phyloP scores from a whole-genome alignment of 1,140 invertebrate genomes.

The Drosophila nigrodunni region DNA sequence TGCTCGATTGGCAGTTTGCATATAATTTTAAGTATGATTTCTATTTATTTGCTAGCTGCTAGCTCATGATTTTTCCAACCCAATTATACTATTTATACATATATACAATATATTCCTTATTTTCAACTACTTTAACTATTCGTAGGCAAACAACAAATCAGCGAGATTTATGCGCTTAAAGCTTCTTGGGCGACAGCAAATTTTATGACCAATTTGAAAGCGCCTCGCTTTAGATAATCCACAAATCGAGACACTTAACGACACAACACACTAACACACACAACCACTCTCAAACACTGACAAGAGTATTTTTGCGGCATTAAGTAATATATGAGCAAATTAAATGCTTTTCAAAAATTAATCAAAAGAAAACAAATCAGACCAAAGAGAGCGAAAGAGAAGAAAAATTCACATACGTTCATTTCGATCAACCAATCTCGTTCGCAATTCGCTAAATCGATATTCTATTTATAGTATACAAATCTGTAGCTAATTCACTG shows the following conservation, averaged over 20 bases:
- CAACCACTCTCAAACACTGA: conserved; percentile 38
- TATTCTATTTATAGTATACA: conserved; percentile 16
- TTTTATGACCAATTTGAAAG: conserved; percentile 25
- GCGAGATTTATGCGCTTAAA: conserved; percentile 28
- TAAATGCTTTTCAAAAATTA: conserved; percentile 59
- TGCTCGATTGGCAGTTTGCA: conserved; percentile 46
- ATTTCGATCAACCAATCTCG: conserved; percentile 65
- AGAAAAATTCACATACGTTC: conserved; percentile 73
- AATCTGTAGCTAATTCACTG: conserved; percentile 51
- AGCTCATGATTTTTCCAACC: conserved; percentile 8
- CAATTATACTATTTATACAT: background rate
- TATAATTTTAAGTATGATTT: conserved; percentile 32
- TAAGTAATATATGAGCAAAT: conserved; percentile 59
- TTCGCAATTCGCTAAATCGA: conserved; percentile 62
- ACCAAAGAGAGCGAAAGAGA: conserved; percentile 82
- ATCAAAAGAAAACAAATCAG: conserved; percentile 50
- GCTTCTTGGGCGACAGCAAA: conserved; percentile 35
- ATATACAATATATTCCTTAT: background rate
- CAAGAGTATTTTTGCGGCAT: conserved; percentile 69
- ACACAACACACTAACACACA: conserved; percentile 32
- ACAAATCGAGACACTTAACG: conserved; percentile 29
- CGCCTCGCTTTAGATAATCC: conserved; percentile 38
- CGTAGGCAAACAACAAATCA: conserved; percentile 12
- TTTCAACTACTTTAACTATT: conserved; percentile 22
- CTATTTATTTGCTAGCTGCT: conserved; percentile 12